Conservation (phyloP, 2,888 invertebrate genomes). For the Pseudeuparius sepicola region DNA sequence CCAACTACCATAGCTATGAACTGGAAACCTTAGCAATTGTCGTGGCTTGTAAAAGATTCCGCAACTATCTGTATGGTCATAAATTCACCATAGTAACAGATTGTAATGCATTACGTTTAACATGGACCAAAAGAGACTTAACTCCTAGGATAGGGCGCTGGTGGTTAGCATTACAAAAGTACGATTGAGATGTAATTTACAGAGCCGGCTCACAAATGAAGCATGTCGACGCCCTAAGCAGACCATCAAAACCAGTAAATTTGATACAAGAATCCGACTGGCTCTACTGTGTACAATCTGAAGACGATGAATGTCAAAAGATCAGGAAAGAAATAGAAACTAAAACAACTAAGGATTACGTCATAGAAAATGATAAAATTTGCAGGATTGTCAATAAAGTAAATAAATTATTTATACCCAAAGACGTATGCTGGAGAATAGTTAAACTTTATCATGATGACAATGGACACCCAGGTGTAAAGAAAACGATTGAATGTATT, state of each 20-base stretch:
- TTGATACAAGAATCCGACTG: background rate
- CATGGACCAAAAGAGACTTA: slow-evolving; percentile 11
- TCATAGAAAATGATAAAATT: too few relatives aligned
- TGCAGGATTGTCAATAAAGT: too few relatives aligned
- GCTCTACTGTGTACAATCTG: background rate
- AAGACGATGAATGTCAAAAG: slow-evolving; percentile 6
- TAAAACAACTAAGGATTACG: too few relatives aligned
- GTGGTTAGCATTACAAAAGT: slow-evolving; percentile 10
- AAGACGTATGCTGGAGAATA: too few relatives aligned
- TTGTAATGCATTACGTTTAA: slow-evolving; percentile 10
- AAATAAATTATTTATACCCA: too few relatives aligned
- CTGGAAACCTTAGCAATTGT: slow-evolving; percentile 17
- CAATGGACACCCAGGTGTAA: slow-evolving; percentile 22
- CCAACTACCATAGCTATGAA: too few relatives aligned
- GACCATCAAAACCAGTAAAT: slow-evolving; percentile 4
- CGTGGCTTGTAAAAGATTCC: slow-evolving; percentile 4
- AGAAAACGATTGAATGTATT: slow-evolving; percentile 15
- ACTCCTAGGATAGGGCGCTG: slow-evolving; percentile 9
- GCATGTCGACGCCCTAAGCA: slow-evolving; percentile 8
- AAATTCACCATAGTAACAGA: slow-evolving; percentile 10
- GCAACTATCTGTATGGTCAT: slow-evolving; percentile 7
- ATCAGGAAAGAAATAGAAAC: too few relatives aligned
- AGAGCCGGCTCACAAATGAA: slow-evolving; percentile 8
- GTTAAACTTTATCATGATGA: too few relatives aligned
- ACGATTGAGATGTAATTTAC: slow-evolving; percentile 5